Evolutionary conservation across 2,888 invertebrate species (phyloP), one percentile per base, ranked within the genome.

Genomic region (Leucoma salicis): DNA sequence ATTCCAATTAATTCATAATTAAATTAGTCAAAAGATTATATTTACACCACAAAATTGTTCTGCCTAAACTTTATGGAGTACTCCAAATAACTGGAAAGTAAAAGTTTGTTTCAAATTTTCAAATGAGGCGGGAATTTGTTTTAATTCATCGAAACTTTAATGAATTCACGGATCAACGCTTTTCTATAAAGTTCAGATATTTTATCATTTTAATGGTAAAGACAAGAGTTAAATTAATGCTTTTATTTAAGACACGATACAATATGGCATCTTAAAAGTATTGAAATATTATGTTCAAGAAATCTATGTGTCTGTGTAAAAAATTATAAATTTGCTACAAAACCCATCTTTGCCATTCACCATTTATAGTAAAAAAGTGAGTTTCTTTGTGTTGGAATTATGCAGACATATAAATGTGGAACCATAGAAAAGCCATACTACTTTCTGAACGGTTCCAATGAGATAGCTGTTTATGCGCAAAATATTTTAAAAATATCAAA

Each of bases 21-120:
- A 10, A 29, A 29, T 36, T 29, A 36, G 12, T 36, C 3, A 13
- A 29, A 29, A 29, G 29, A 29, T 29, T 27, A 29, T 7, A 13
- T 29, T 29, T 13, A 29, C 29, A 29, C 29, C 29, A 29, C 14
- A 29, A 13, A 29, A 29, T 29, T 4, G 10, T 5, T 2, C 29
- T 4, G 8, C 12, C 29, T 8, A 29, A 29, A 29, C 13, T 29
- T 29, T 12, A 1, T 13, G 11, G n/a, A 27, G 11, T 27, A 27
- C 27, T 27, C n/a, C 8, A 27, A n/a, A 21, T 21, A 21, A 27
- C n/a, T n/a, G 21, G 6, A 21, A 21, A 21, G 21, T 21, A 21
- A 21, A 27, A 27, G 27, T 27, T 27, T 11, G 11, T 27, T 27
- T 27, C n/a, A 11, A n/a, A 11, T 27, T 6, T 27, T 11, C 11